Evolutionary conservation across 2,888 invertebrate species (phyloP), one percentile per base, ranked within the genome.

Genomic region (Urechis unicinctus): DNA sequence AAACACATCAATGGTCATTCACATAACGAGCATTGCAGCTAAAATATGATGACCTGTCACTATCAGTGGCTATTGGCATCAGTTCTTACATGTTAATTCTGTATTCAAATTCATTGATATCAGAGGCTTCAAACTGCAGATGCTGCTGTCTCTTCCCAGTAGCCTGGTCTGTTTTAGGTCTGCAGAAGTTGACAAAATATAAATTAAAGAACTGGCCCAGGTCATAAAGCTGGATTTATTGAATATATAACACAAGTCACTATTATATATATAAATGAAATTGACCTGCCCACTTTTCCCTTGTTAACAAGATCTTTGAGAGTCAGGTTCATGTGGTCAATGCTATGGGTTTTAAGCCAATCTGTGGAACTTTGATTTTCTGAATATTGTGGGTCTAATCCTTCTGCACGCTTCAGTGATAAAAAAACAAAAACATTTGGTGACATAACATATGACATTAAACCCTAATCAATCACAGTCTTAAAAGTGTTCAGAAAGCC

Each of bases 61-160:
- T n/a, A n/a, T n/a, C n/a, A n/a, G n/a, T n/a, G n/a, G n/a, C n/a
- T n/a, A n/a, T n/a, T n/a, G n/a, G n/a, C n/a, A n/a, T 50, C 17
- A 13, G 24, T 46, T 65, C 68, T 59, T 50, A 70, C 66, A 64
- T 42, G 52, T 70, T 64, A 4, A 77, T 66, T 61, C 70, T 73
- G 58, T 75, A 77, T 62, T 78, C 77, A 68, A 78, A 78, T 57
- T 78, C 77, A 62, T 75, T 75, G 53, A 78, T 71, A 64, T 73
- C 74, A 49, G 68, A 68, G 2, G 75, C 71, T 57, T 78, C 77
- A 69, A 77, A 78, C 66, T 73, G 71, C 41, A 78, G 68, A 36
- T 77, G 73, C 53, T 76, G 76, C 47, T 70, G 69, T 13, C 73
- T 66, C 61, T 72, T 73, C 3, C 75, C 75, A 53, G 71, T 73